Base-by-base conservation (phyloP, 2,888 invertebrate species). In the Scaeva pyrastri region DNA sequence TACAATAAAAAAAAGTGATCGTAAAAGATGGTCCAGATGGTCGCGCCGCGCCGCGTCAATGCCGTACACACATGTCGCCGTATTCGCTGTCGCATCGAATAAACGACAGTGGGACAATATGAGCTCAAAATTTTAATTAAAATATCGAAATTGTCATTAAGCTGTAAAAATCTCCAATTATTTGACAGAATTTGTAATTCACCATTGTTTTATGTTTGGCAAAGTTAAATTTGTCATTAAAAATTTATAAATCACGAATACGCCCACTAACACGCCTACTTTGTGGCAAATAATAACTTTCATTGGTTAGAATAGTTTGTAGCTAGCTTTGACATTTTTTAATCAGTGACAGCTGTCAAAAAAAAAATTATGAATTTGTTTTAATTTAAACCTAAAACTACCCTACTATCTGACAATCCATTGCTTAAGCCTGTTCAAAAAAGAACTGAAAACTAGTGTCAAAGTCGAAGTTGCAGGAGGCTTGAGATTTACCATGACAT, bases 21-120 rank as follows among this genome's bases (percentile, higher is more conserved):
- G 12, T 72, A 60, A 70, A 52, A 16, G 71, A 79, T 79, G 75
- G 72, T 62, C 81, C 84, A 85, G 84, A 85, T 85, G 84, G 80
- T 76, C 80, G 2, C 80, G 2, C 31, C 5, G 31, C 2, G 31
- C 31, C 31, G 75, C 41, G 21, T 72, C 45, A 60, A 74, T 74
- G 45, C 45, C 23, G 66, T 66, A 52, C 71, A 66, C 52, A 60
- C 39, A 48, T 64, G 64, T 64, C 45, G 60, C 43, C 23, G 43
- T 26, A 11, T 43, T 56, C 60, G 60, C 10, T 21, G 60, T 21
- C 41, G 41, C 58, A 12, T 19, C 6, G 58, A 52, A 8, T 14
- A 0, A 36, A 12, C 5, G 0, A 21, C 48, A 16, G 36, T 23
- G 45, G 23, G 43, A 11, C 56, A 56, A 14, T n/a, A 26, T 52